Base-by-base conservation (phyloP, 2,113 vertebrate species). In the Prionailurus viverrinus region DNA sequence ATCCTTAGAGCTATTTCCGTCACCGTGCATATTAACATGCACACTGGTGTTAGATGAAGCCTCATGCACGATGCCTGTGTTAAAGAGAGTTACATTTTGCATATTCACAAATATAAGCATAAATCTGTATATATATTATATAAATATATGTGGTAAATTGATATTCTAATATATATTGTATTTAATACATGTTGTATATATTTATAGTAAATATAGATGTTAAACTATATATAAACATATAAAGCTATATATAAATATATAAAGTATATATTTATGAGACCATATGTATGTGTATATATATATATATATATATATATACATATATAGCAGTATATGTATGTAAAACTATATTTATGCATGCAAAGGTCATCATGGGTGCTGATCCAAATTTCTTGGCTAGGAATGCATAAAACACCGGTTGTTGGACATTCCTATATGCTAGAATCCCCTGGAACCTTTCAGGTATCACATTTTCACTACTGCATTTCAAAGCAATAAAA, bases 1-100 rank as follows among this genome's bases (percentile, higher is more conserved):
- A 3, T 2, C 11, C 9, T 14, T 15, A 3, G 1, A 0, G 0
- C 0, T 6, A 0, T 16, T 21, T n/a, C 45, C 61, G 1, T 21
- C 15, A 3, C 27, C 1, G 27, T 7, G 61, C 14, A 0, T 4
- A 19, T n/a, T 9, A 21, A 18, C 84, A 6, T 3, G 36, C 3
- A 0, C 11, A 0, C 21, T 31, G 29, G 21, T 9, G 21, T 79
- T 36, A 29, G 6, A 63, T 5, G 27, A 33, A 21, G 10, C 10
- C 7, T 10, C 8, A 0, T 2, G 65, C 2, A 31, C 65, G 3
- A 3, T 3, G 29, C 73, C 4, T 14, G 41, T 33, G 1, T 33
- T 45, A 33, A 25, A 27, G 53, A n/a, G 1, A 58, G 13, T 29
- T 29, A 51, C 1, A 4, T 18, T n/a, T n/a, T 18, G 33, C 29